These are phyloP conservation scores for Thalassarche chlororhynchos DNA, from an alignment of 2,113 vertebrate genomes.

Conservation along the genomic window DNA sequence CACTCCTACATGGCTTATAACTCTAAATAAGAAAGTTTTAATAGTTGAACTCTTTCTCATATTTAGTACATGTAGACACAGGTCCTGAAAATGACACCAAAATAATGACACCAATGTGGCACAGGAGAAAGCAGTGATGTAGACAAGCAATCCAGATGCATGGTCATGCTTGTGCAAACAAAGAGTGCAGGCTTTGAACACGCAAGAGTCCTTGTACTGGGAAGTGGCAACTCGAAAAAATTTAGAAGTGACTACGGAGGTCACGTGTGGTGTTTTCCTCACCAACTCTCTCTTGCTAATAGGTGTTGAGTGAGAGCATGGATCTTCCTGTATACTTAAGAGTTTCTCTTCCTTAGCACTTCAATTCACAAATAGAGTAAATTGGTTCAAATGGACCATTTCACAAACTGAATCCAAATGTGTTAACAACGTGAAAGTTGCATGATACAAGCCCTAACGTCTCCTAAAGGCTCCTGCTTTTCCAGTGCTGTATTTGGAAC, in stretches of 20 bases:
- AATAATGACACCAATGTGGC: background rate
- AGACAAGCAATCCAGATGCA: background rate
- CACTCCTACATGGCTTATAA: background rate
- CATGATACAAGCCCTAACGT: background rate
- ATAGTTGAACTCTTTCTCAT: background rate
- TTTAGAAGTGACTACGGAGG: background rate
- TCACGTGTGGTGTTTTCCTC: background rate
- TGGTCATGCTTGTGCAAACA: background rate
- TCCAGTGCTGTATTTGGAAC: background rate
- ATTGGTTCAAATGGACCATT: background rate
- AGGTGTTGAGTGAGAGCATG: background rate
- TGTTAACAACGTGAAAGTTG: background rate
- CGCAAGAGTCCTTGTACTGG: background rate
- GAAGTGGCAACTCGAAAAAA: background rate
- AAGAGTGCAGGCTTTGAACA: background rate
- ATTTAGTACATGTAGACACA: accelerated
- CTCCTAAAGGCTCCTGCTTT: background rate
- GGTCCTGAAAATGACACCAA: background rate
- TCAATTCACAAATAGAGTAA: background rate
- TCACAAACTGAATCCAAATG: background rate
- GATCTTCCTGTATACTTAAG: background rate
- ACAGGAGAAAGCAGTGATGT: background rate
- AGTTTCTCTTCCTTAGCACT: background rate
- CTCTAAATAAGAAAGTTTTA: background rate
- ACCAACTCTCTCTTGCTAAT: background rate